Evolutionary conservation across 2,113 vertebrate species (phyloP), one percentile per base, ranked within the genome.

Genomic region (Phylloscopus trochilus): DNA sequence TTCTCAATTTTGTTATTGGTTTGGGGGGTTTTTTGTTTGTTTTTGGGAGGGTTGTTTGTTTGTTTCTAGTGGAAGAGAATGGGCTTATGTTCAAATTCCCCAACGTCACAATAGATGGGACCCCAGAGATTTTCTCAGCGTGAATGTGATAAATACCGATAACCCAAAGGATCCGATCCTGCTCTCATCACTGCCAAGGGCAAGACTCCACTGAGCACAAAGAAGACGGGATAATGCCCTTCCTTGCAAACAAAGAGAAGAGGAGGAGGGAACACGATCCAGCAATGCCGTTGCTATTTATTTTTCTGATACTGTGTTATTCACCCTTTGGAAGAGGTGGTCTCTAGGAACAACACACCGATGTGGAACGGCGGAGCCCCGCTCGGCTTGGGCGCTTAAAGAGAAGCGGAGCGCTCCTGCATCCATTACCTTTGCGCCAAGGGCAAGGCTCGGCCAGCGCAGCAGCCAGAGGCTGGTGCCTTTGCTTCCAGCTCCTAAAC

Each of bases 351-450:
- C 31, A 41, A 3, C 43, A 8, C 55, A 11, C 1, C 2, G 3
- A 16, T 2, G 3, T 10, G 8, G 24, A 7, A 5, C 0, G 4
- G 3, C 44, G 31, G 37, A 83, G 24, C 24, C 20, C 19, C 10
- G 10, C 52, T 60, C 1, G n/a, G 21, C 49, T 39, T 1, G n/a
- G 3, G 28, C 2, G 20, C 53, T 9, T 1, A 0, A 9, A 10
- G 33, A 17, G 27, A 9, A 63, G 58, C 53, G 24, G 28, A 18
- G 8, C 11, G 2, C 55, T 11, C 4, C 53, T 2, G 73, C 63
- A 5, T 6, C 16, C 49, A 6, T 23, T 7, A 8, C 51, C 69
- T 41, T 2, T 9, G 64, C n/a, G 11, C 63, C 90, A 19, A 56
- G 83, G 51, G 60, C 3, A 24, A 7, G n/a, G 2, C 69, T 33